Evolutionary conservation across 64 coral and sea anemone genomes (phyloP).

Genomic region (Montipora capricornis): DNA sequence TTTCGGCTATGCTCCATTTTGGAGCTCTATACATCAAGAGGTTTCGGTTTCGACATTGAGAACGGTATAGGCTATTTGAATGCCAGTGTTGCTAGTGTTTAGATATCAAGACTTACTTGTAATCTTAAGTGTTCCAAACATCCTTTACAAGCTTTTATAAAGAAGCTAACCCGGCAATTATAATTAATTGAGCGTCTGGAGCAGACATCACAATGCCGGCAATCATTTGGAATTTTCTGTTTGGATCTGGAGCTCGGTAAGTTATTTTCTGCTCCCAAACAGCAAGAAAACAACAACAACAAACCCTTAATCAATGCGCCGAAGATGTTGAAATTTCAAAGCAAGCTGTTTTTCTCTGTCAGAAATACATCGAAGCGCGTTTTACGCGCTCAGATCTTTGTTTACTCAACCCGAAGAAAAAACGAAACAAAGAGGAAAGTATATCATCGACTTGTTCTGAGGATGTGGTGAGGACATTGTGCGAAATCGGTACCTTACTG

Average conservation of each 20-base stretch:
- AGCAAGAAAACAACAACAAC: neutral
- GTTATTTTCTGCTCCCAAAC: neutral
- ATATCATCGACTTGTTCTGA: slow-evolving; percentile 34
- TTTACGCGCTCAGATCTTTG: slow-evolving; percentile 70
- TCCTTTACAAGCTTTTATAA: neutral
- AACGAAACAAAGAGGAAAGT: neutral
- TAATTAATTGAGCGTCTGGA: neutral
- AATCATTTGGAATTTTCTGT: neutral
- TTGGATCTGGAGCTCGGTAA: neutral
- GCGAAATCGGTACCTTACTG: slow-evolving; percentile 66
- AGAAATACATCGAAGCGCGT: slow-evolving; percentile 78
- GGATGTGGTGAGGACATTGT: slow-evolving; percentile 74
- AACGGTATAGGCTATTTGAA: too few species aligned
- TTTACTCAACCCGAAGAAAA: slow-evolving; percentile 33
- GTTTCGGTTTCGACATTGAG: too few species aligned
- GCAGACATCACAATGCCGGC: neutral
- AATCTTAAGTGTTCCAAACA: neutral
- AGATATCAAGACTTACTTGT: neutral
- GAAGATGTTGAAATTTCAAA: slow-evolving; percentile 68
- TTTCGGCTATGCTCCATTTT: too few species aligned
- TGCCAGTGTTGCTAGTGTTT: too few species aligned
- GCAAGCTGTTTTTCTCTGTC: slow-evolving; percentile 72
- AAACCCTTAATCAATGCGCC: neutral
- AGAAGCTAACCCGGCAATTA: neutral
- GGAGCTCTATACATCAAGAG: too few species aligned